Evolutionary conservation across 2,888 invertebrate species (phyloP).

Genomic region (Sepioteuthis lessoniana): DNA sequence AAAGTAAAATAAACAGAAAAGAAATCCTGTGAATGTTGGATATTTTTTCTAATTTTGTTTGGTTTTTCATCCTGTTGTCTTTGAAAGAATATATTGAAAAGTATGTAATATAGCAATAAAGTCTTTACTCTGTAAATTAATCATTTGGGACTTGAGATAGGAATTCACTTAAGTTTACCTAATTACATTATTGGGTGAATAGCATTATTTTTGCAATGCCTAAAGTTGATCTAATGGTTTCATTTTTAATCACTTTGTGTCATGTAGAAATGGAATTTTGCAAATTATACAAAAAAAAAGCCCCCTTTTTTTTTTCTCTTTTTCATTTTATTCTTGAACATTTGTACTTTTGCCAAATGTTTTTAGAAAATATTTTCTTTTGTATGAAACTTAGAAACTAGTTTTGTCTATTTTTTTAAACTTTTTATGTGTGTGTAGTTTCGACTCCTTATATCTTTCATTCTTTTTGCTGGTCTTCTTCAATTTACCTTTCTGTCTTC

Average conservation of each 20-base stretch:
- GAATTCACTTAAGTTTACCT: conserved; percentile 20
- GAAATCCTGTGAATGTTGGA: not conserved
- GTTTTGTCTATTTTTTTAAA: not conserved
- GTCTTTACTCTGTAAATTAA: conserved; percentile 21
- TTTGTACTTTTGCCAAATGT: not conserved
- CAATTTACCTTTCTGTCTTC: too few relatives aligned
- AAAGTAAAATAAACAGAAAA: not conserved
- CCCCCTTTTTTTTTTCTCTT: too few relatives aligned
- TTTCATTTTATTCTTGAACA: not conserved
- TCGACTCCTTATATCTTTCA: too few relatives aligned
- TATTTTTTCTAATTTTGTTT: too few relatives aligned
- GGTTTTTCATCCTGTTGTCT: not conserved
- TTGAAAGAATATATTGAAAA: not conserved
- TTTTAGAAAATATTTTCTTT: not conserved
- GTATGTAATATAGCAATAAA: not conserved
- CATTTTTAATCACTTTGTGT: conserved; percentile 21
- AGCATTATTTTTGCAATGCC: not conserved
- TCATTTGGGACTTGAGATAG: not conserved
- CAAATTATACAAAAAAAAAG: not conserved
- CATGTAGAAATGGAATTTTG: conserved; percentile 13
- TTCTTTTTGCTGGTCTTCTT: too few relatives aligned
- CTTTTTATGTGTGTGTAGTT: too few relatives aligned
- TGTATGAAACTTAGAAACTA: not conserved
- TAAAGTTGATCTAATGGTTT: not conserved
- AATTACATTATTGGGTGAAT: conserved; percentile 8